These are phyloP conservation scores for Pangasius mekongensis DNA, from an alignment of 2,797 vertebrate genomes.

Conservation along the genomic window DNA sequence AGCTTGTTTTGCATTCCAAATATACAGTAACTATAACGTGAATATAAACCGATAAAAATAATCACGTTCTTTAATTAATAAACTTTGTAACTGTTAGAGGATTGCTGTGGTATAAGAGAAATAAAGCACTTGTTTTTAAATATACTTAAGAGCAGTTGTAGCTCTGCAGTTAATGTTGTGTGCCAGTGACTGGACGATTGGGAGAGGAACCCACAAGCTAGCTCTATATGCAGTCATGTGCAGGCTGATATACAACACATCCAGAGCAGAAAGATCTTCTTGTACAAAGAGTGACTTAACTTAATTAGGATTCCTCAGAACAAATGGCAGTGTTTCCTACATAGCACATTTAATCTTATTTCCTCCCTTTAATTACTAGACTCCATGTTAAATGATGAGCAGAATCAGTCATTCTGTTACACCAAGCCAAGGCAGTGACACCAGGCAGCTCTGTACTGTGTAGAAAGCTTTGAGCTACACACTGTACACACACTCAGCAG, in stretches of 20 bases:
- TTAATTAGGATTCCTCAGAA: constrained; percentile 37
- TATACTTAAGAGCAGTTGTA: neutral
- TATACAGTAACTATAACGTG: neutral
- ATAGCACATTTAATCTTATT: neutral
- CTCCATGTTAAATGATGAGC: neutral
- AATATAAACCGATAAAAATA: neutral
- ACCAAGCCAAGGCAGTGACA: neutral
- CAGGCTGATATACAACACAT: neutral
- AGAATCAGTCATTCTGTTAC: neutral
- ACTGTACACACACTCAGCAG: neutral
- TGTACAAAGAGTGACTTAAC: neutral
- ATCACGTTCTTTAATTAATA: neutral
- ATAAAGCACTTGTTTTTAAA: neutral
- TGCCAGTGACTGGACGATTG: neutral
- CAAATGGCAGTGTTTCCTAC: neutral
- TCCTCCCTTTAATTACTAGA: neutral
- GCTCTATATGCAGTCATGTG: neutral
- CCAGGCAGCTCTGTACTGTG: neutral
- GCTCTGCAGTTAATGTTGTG: neutral
- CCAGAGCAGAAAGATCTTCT: neutral
- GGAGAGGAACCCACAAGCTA: neutral
- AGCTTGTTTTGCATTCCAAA: neutral
- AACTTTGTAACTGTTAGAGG: neutral
- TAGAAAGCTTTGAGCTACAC: neutral
- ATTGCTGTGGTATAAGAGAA: neutral